phyloP scores from a whole-genome alignment of 1,140 invertebrate species.

The Mercenaria mercenaria region DNA sequence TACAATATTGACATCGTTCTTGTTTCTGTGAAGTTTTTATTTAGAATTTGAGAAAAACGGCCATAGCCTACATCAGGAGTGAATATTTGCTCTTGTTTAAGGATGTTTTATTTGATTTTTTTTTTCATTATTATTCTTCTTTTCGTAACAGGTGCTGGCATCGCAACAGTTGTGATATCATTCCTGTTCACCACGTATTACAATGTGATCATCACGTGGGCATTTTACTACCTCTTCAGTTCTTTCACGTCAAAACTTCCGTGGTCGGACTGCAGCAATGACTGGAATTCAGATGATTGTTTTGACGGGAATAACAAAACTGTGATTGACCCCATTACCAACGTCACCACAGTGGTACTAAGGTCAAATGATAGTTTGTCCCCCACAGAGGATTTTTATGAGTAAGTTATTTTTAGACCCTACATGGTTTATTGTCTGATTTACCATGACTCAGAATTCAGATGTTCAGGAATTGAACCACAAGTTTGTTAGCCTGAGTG shows the following conservation, averaged over 20 bases:
- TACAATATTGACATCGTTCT: no score
- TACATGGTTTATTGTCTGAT: no score
- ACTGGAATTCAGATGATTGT: conserved; percentile 84
- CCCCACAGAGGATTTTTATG: conserved; percentile 81
- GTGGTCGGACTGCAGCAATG: conserved; percentile 95
- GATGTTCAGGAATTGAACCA: no score
- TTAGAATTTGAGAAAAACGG: no score
- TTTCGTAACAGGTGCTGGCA: conserved; percentile 79
- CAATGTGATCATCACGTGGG: conserved; percentile 99
- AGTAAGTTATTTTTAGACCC: conserved; percentile 74
- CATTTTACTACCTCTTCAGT: conserved; percentile 97
- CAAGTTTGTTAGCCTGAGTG: no score
- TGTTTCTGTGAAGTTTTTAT: no score
- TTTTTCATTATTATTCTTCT: no score
- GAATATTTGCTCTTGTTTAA: no score
- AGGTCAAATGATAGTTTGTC: conserved; percentile 76
- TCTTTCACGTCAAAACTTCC: conserved; percentile 96
- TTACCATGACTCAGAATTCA: no score
- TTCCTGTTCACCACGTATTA: conserved; percentile 92
- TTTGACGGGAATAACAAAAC: conserved; percentile 71
- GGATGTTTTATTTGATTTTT: no score
- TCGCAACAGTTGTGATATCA: conserved; percentile 84
- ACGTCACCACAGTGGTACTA: conserved; percentile 14
- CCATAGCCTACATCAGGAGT: no score
- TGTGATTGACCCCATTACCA: conserved; percentile 33